Evolutionary conservation across 2,888 invertebrate genomes (phyloP).

Genomic region (Hydriomena furcata): DNA sequence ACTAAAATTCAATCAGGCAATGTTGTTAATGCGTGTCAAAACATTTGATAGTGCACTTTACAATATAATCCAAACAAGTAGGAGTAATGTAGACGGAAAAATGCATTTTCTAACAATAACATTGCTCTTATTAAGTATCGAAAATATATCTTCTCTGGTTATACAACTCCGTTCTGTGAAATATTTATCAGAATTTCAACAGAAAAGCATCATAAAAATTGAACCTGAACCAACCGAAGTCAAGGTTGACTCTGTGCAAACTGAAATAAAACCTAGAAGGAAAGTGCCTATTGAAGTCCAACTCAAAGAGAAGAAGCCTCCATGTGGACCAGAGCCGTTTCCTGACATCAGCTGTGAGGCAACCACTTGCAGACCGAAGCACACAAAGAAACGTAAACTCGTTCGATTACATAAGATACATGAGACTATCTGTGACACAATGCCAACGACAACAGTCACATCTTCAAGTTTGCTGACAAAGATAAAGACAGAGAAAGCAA

Average conservation of each 20-base stretch:
- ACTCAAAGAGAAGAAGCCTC: background rate
- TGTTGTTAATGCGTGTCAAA: conserved; percentile 4
- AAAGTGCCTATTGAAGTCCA: background rate
- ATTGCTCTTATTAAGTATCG: background rate
- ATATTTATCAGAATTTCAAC: background rate
- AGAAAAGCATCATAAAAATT: background rate
- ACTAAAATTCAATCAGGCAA: background rate
- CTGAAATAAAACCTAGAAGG: background rate
- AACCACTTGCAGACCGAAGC: conserved; percentile 4
- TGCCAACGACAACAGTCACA: background rate
- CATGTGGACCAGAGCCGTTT: background rate
- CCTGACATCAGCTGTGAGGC: conserved; percentile 2
- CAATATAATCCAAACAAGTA: background rate
- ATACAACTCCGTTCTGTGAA: background rate
- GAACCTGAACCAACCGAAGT: background rate
- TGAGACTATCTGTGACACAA: background rate
- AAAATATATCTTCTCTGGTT: background rate
- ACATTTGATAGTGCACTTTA: conserved; percentile 1
- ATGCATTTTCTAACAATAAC: background rate
- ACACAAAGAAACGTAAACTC: background rate
- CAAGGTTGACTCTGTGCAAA: background rate
- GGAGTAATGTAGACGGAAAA: background rate
- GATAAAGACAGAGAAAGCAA: background rate
- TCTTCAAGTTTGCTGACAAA: background rate
- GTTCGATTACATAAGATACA: background rate